Conservation (phyloP, 1,140 invertebrate species). For the Lasioglossum baleicum region DNA sequence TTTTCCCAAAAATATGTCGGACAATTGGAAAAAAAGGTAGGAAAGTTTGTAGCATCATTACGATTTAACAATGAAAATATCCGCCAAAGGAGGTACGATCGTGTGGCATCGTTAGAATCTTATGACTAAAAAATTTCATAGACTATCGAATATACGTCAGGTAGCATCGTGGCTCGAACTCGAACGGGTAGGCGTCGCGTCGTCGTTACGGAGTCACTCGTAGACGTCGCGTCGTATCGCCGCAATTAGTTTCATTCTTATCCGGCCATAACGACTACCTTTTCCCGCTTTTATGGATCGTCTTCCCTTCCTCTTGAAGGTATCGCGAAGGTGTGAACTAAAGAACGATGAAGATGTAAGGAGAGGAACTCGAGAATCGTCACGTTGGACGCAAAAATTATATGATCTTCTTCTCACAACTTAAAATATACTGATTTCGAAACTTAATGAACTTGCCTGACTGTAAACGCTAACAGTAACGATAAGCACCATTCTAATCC, state of each 20-base stretch:
- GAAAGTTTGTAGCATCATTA: neutral
- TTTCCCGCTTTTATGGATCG: slow-evolving; percentile 45
- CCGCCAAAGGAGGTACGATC: slow-evolving; percentile 24
- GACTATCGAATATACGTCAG: slow-evolving; percentile 48
- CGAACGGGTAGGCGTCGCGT: slow-evolving; percentile 26
- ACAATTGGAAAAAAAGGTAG: neutral
- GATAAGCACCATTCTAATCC: too few species aligned
- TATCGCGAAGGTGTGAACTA: slow-evolving; percentile 15
- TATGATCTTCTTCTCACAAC: neutral
- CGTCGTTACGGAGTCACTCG: slow-evolving; percentile 52
- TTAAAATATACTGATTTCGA: neutral
- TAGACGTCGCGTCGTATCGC: slow-evolving; percentile 31
- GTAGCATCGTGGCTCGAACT: slow-evolving; percentile 8
- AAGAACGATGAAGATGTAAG: slow-evolving; percentile 53
- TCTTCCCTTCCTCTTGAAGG: neutral
- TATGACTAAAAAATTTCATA: slow-evolving; percentile 49
- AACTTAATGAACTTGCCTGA: too few species aligned
- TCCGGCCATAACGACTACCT: slow-evolving; percentile 35
- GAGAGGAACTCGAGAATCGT: slow-evolving; percentile 64
- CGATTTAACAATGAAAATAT: slow-evolving; percentile 37
- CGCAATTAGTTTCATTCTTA: slow-evolving; percentile 77
- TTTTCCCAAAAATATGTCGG: neutral
- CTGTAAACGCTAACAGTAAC: too few species aligned
- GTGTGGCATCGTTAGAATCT: slow-evolving; percentile 63
- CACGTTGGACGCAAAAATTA: slow-evolving; percentile 33